Evolutionary conservation across 2,113 vertebrate genomes (phyloP).

Genomic region (Rhea americana): DNA sequence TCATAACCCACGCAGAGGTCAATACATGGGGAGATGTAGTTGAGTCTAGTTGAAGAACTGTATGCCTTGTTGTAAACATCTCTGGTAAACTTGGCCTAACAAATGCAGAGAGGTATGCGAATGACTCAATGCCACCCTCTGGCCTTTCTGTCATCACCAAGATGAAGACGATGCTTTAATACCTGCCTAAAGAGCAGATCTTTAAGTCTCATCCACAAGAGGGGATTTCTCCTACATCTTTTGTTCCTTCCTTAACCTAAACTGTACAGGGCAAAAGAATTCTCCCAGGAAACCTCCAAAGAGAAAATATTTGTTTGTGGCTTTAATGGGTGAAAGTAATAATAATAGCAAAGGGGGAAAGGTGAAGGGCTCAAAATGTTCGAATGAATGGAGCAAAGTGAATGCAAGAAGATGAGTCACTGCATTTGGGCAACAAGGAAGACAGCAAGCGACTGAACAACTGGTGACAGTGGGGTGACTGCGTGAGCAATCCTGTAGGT

Average conservation of each 20-base stretch:
- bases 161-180: background rate
- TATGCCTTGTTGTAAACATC: background rate
- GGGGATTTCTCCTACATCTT: background rate
- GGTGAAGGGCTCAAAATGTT: background rate
- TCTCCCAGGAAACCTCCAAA: background rate
- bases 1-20: accelerated
- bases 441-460: background rate
- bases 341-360: background rate
- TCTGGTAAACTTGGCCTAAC: background rate
- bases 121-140: background rate
- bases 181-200: background rate
- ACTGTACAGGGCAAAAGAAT: background rate
- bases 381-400: background rate
- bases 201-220: background rate
- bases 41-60: background rate
- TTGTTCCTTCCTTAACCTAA: background rate
- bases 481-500: constrained; percentile 8
- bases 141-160: accelerated
- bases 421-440: background rate
- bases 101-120: background rate
- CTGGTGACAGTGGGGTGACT: constrained; percentile 40
- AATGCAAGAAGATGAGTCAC: constrained; percentile 21
- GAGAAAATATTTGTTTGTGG: background rate
- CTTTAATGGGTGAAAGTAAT: background rate
- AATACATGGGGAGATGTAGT: background rate